Conservation (phyloP, 2,113 vertebrate genomes). For the Semnornis frantzii region DNA sequence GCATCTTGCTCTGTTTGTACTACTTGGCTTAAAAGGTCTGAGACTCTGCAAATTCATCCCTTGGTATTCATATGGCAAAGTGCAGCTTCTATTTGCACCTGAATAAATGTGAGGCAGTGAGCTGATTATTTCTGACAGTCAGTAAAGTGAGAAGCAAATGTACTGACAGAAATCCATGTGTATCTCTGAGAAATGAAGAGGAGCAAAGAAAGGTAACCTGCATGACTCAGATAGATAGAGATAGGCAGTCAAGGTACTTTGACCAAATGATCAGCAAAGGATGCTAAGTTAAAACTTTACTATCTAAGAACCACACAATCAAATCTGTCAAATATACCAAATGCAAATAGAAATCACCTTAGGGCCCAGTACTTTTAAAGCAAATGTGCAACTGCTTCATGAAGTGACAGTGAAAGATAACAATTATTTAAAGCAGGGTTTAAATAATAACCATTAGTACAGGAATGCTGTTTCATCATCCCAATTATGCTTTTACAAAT, state of each 20-base stretch:
- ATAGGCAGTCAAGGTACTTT: background rate
- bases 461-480: background rate
- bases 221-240: background rate
- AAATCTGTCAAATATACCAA: background rate
- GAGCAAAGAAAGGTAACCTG: constrained; percentile 13
- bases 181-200: background rate
- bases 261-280: background rate
- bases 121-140: constrained; percentile 71
- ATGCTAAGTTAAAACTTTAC: background rate
- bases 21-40: constrained; percentile 18
- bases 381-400: background rate
- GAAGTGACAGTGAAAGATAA: background rate
- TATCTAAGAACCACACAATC: background rate
- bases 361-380: background rate
- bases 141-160: constrained; percentile 50
- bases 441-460: background rate
- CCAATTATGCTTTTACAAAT: background rate
- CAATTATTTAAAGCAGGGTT: background rate
- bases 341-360: background rate
- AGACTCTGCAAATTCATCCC: background rate
- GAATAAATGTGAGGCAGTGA: constrained; percentile 39
- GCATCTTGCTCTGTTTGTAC: background rate
- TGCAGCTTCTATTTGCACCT: constrained; percentile 51
- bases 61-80: constrained; percentile 53
- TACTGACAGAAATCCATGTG: constrained; percentile 56